phyloP scores from a whole-genome alignment of 2,888 invertebrate genomes.

The Eupithecia subfuscata region DNA sequence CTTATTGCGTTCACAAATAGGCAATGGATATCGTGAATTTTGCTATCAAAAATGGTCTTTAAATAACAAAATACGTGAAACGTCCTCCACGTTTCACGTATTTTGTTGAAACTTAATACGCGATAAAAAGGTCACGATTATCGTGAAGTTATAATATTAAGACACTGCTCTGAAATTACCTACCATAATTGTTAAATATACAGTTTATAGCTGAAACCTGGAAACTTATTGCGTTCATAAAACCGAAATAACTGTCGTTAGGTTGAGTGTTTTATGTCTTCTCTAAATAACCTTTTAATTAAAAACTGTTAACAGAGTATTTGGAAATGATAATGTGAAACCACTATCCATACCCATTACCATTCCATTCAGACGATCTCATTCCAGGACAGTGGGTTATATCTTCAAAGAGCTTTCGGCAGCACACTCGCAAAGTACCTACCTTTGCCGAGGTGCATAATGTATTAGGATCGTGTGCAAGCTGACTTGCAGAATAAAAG shows the following conservation, averaged over 20 bases:
- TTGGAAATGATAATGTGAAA: neutral
- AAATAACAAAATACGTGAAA: too few species aligned
- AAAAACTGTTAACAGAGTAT: neutral
- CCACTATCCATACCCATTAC: neutral
- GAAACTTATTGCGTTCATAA: neutral
- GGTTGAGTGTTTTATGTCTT: neutral
- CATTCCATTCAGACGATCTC: neutral
- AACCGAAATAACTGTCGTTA: neutral
- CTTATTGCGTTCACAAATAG: slow-evolving; percentile 23
- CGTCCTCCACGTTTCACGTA: neutral
- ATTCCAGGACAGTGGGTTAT: slow-evolving; percentile 21
- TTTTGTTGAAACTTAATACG: neutral
- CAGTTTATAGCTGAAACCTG: neutral
- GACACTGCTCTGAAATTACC: neutral
- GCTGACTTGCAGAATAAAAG: slow-evolving; percentile 8
- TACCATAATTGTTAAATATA: neutral
- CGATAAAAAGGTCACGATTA: neutral
- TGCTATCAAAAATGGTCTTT: neutral
- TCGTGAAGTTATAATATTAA: neutral
- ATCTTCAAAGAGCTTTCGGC: slow-evolving; percentile 23
- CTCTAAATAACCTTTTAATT: neutral
- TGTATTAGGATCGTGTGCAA: slow-evolving; percentile 26
- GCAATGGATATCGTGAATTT: slow-evolving; percentile 2
- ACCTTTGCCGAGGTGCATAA: slow-evolving; percentile 36
- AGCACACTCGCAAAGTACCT: slow-evolving; percentile 34